Percentiles rank a stretch among this genome's conserved stretches.
These are phyloP conservation scores for Crenichthys baileyi DNA, from an alignment of 2,797 vertebrate species.

Conservation along the genomic window DNA sequence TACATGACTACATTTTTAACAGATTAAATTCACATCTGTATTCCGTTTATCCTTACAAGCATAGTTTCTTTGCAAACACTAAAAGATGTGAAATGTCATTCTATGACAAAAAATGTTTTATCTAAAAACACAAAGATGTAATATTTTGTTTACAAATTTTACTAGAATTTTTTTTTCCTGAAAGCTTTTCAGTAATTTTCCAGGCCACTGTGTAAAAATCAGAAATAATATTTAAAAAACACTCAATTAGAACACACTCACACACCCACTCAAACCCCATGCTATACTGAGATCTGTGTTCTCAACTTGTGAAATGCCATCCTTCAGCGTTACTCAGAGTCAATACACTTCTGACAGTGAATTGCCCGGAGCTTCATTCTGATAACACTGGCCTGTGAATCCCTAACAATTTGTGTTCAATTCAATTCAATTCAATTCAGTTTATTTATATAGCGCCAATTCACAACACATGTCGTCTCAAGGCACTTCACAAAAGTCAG, in stretches of 20 bases:
- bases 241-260: background rate
- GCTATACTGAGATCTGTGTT: constrained; percentile 1
- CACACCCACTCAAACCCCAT: constrained; percentile 1
- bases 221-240: constrained; percentile 19
- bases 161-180: background rate
- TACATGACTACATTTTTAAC: background rate
- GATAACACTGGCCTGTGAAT: constrained; percentile 37
- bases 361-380: constrained; percentile 27
- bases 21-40: background rate
- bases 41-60: background rate
- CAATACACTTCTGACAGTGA: constrained; percentile 17
- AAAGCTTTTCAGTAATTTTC: constrained; percentile 5
- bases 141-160: background rate
- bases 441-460: too few relatives aligned
- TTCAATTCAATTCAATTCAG: too few relatives aligned
- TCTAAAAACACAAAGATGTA: background rate
- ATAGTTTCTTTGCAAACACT: background rate
- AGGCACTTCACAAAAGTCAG: too few relatives aligned
- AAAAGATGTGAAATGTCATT: background rate
- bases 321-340: constrained; percentile 10
- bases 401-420: constrained; percentile 33
- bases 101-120: background rate
- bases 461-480: too few relatives aligned
- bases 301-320: constrained; percentile 30
- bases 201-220: constrained; percentile 3